phyloP scores from a whole-genome alignment of 2,888 invertebrate genomes.

The Saturnia japonica region DNA sequence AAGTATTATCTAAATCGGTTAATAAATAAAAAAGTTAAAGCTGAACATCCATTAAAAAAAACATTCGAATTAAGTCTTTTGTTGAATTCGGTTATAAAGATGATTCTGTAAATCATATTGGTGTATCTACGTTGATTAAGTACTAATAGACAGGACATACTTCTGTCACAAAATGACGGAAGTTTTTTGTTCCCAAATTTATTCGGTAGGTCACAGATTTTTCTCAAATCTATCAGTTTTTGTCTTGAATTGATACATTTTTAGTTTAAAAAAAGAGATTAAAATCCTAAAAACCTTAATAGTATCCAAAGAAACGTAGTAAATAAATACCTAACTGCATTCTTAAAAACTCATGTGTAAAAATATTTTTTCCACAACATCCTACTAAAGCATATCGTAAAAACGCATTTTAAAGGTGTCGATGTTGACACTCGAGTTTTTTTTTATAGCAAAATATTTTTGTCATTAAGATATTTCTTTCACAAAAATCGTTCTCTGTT shows the following conservation, averaged over 20 bases:
- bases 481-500: constrained; percentile 20
- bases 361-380: not conserved
- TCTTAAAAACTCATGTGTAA: not conserved
- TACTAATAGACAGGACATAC: too few species aligned
- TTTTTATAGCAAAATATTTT: constrained; percentile 6
- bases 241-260: not conserved
- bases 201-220: too few species aligned
- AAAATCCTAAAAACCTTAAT: not conserved
- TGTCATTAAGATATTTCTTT: not conserved
- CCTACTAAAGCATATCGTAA: constrained; percentile 34
- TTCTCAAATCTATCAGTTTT: too few species aligned
- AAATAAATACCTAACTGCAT: not conserved
- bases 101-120: too few species aligned
- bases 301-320: not conserved
- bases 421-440: constrained; percentile 6
- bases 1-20: too few species aligned
- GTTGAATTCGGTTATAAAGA: too few species aligned
- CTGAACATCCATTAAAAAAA: too few species aligned
- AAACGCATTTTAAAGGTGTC: constrained; percentile 30
- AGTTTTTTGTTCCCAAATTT: too few species aligned
- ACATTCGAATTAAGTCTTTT: too few species aligned
- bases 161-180: too few species aligned
- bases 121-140: too few species aligned
- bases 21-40: too few species aligned
- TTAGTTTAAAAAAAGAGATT: not conserved